These are phyloP conservation scores for Embidobia sp. DNA, from an alignment of 2,888 invertebrate genomes.

Conservation along the genomic window DNA sequence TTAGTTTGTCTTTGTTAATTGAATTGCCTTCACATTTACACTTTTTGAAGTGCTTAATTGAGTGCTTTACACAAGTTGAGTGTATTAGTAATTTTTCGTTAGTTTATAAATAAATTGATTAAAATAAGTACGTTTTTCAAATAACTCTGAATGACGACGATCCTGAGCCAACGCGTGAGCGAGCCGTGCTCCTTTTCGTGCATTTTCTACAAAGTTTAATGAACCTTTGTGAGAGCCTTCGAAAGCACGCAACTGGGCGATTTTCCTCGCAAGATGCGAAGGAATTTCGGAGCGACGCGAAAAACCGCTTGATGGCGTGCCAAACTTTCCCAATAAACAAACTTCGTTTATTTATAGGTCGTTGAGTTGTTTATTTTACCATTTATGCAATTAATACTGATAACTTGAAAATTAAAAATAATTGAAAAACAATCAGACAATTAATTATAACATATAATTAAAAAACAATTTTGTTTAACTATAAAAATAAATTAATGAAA, in stretches of 20 bases:
- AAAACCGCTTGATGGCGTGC: conserved; percentile 38
- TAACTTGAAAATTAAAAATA: neutral
- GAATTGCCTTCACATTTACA: no score
- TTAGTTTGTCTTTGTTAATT: no score
- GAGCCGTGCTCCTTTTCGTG: conserved; percentile 71
- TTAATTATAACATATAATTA: no score
- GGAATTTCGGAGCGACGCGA: conserved; percentile 20
- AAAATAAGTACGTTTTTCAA: conserved; percentile 70
- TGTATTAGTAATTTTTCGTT: no score
- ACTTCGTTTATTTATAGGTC: conserved; percentile 24
- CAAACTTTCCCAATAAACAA: conserved; percentile 41
- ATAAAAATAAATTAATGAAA: no score
- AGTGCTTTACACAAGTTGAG: no score
- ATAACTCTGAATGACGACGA: conserved; percentile 74
- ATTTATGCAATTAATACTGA: neutral
- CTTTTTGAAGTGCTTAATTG: no score
- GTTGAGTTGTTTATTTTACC: neutral
- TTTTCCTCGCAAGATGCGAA: conserved; percentile 15
- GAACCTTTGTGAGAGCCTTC: conserved; percentile 49
- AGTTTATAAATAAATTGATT: neutral
- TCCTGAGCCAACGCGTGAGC: conserved; percentile 76
- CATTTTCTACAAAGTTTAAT: conserved; percentile 68
- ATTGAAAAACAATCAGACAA: no score
- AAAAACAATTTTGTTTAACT: no score
- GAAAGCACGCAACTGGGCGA: conserved; percentile 33